Evolutionary conservation across 2,797 vertebrate genomes (phyloP), one percentile per base, ranked within the genome.

Genomic region (Parambassis ranga): DNA sequence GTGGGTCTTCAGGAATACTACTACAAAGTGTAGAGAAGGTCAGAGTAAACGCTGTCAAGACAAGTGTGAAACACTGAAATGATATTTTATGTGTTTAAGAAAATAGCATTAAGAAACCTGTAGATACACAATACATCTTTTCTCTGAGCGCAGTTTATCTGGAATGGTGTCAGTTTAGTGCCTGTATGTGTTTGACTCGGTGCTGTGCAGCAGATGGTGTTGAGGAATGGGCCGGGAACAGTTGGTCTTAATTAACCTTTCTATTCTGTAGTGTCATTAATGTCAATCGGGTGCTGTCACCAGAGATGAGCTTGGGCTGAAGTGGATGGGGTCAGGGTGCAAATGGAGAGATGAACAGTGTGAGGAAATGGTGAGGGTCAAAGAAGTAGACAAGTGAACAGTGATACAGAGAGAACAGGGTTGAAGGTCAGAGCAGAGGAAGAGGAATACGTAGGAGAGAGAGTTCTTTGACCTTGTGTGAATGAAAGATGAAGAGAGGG

Each of bases 201-300:
- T 20, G 35, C 58, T 53, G 26, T 32, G 22, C 24, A 76, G 70
- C 88, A 88, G 84, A 88, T 89, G 86, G 83, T 81, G 58, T 30
- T 56, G 65, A 77, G 47, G 35, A 75, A 75, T 41, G 69, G 80
- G 57, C 81, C 76, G 56, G 58, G 65, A 88, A 69, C 86, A 87
- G 72, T 87, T 90, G 85, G 78, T 90, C 84, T 87, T 90, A 87
- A 91, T 92, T 92, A 92, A 92, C 90, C 91, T 92, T 85, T 87
- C 61, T 85, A 50, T 88, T 80, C 76, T 74, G 57, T 68, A 35
- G 64, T 82, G 80, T 66, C 83, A 80, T 89, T 90, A 78, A 88
- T 87, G 89, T 88, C 90, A 89, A 69, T 84, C 52, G 43, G 83
- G 79, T 79, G 77, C 67, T 75, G 70, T 87, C 87, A 84, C 78